phyloP scores from a whole-genome alignment of 2,888 invertebrate species.

The Perizoma affinitatum region DNA sequence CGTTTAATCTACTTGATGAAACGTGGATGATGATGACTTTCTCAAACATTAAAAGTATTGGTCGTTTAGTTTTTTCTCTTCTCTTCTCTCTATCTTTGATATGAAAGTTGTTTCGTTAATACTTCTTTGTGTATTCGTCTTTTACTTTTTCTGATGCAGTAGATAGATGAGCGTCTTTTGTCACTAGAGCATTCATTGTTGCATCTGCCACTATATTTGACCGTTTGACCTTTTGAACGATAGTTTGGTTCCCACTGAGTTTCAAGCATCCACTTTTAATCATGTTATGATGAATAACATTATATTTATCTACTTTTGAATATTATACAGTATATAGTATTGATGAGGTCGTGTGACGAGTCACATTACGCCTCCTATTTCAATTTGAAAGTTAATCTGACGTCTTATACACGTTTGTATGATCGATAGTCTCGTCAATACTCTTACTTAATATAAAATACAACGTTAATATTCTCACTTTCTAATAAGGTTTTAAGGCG shows the following conservation, averaged over 20 bases:
- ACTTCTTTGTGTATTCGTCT: neutral
- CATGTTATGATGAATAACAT: constrained; percentile 2
- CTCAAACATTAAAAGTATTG: too few species aligned
- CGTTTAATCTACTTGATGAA: neutral
- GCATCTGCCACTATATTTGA: constrained; percentile 10
- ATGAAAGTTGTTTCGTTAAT: too few species aligned
- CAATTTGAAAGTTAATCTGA: constrained; percentile 71
- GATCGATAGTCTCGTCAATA: constrained; percentile 62
- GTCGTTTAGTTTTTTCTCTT: too few species aligned
- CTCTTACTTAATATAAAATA: constrained; percentile 35
- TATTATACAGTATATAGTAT: constrained; percentile 4
- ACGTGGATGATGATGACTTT: too few species aligned
- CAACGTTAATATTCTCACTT: constrained; percentile 8
- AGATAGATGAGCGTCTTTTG: constrained; percentile 7
- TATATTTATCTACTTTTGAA: neutral
- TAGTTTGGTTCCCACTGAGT: constrained; percentile 16
- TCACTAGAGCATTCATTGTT: constrained; percentile 3
- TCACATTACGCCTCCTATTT: constrained; percentile 63
- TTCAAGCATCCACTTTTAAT: constrained; percentile 3
- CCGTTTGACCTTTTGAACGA: constrained; percentile 9
- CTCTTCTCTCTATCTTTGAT: too few species aligned
- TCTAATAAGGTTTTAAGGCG: constrained; percentile 31
- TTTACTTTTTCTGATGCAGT: neutral
- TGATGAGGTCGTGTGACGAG: constrained; percentile 45
- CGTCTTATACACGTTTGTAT: constrained; percentile 63